These are phyloP conservation scores for Phrynocephalus forsythii DNA, from an alignment of 2,797 vertebrate species.

Conservation along the genomic window DNA sequence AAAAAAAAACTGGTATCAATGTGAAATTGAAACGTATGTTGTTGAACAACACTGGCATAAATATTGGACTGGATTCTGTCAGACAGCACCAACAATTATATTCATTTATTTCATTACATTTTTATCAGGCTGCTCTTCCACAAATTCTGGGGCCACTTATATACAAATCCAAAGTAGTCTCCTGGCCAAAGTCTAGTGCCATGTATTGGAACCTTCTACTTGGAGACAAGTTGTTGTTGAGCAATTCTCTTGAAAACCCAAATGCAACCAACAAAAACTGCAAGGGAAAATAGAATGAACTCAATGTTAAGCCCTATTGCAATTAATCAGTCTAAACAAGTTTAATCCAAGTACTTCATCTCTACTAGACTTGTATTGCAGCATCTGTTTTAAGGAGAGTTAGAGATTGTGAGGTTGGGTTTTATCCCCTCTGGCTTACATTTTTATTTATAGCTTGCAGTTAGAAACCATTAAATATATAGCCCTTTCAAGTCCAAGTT, in stretches of 20 bases:
- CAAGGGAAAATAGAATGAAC: not conserved
- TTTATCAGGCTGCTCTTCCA: not conserved
- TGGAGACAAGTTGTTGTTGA: not conserved
- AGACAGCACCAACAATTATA: not conserved
- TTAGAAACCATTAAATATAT: not conserved
- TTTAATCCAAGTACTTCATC: constrained; percentile 21
- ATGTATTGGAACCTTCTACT: too few relatives aligned
- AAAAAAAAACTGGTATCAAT: too few relatives aligned
- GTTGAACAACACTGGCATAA: too few relatives aligned
- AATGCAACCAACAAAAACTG: not conserved
- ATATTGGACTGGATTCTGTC: too few relatives aligned
- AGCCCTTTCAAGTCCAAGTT: not conserved
- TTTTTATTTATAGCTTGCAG: constrained; percentile 10
- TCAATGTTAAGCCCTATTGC: not conserved
- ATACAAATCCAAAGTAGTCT: not conserved
- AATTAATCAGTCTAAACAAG: constrained; percentile 20
- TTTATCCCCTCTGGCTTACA: not conserved
- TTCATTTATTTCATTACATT: not conserved
- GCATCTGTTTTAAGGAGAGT: constrained; percentile 12
- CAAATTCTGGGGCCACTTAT: not conserved
- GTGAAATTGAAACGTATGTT: too few relatives aligned
- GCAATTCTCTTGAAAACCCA: not conserved
- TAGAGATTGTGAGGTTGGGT: not conserved
- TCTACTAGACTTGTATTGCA: not conserved
- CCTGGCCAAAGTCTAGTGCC: too few relatives aligned